Conservation (phyloP, 2,113 vertebrate genomes). For the Corydoras maculifer region DNA sequence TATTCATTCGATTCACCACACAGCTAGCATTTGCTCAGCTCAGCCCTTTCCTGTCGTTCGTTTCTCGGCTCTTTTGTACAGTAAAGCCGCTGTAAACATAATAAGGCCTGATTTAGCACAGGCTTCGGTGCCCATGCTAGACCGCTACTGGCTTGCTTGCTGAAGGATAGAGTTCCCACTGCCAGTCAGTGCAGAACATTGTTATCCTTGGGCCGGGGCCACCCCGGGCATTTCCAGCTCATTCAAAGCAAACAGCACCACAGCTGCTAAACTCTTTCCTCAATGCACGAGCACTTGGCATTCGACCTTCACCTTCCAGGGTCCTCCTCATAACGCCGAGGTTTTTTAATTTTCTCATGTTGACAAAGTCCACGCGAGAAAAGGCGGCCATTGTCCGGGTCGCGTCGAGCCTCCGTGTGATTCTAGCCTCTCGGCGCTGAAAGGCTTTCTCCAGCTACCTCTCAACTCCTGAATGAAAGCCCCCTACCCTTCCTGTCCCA, state of each 20-base stretch:
- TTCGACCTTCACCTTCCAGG: constrained; percentile 46
- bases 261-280: constrained; percentile 50
- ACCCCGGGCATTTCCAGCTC: constrained; percentile 44
- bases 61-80: constrained; percentile 33
- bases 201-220: constrained; percentile 46
- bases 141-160: constrained; percentile 32
- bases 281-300: constrained; percentile 42
- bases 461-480: constrained; percentile 37
- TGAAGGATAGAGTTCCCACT: constrained; percentile 43
- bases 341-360: constrained; percentile 50
- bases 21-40: constrained; percentile 41
- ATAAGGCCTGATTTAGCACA: constrained; percentile 39
- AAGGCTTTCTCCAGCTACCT: constrained; percentile 27
- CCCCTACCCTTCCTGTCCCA: constrained; percentile 25
- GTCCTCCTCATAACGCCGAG: constrained; percentile 42
- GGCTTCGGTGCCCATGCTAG: constrained; percentile 36
- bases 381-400: constrained; percentile 43
- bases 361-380: constrained; percentile 46
- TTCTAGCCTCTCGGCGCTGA: constrained; percentile 41
- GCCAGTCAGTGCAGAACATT: constrained; percentile 42
- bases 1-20: constrained; percentile 40
- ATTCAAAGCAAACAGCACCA: constrained; percentile 49
- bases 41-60: constrained; percentile 37
- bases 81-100: constrained; percentile 46
- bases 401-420: constrained; percentile 37